phyloP scores from a whole-genome alignment of 1,140 invertebrate genomes.

The Rhagoletis zephyria region DNA sequence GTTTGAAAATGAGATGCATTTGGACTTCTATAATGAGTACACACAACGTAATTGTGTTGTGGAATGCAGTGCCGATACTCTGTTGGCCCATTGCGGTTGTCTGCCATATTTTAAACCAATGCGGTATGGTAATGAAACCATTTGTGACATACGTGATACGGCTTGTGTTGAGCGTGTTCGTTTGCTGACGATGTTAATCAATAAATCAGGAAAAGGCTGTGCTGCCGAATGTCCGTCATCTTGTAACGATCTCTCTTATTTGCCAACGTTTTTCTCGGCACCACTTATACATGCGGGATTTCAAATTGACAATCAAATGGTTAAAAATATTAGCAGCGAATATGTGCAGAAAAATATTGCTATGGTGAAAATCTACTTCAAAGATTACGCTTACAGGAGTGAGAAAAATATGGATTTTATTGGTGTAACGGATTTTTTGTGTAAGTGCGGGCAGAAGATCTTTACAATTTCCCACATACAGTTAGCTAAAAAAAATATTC shows the following conservation, averaged over 20 bases:
- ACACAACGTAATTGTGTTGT: slow-evolving; percentile 78
- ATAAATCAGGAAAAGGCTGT: slow-evolving; percentile 59
- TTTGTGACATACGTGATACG: slow-evolving; percentile 62
- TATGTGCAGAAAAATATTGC: slow-evolving; percentile 83
- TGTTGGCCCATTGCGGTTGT: slow-evolving; percentile 79
- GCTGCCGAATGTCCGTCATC: slow-evolving; percentile 79
- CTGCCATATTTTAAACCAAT: slow-evolving; percentile 81
- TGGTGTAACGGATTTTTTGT: slow-evolving; percentile 83
- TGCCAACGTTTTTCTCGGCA: slow-evolving; percentile 75
- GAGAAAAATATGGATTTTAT: slow-evolving; percentile 82
- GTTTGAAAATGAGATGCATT: slow-evolving; percentile 79
- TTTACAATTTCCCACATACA: not conserved
- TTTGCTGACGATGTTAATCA: slow-evolving; percentile 55
- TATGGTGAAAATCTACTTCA: slow-evolving; percentile 82
- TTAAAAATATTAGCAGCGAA: slow-evolving; percentile 78
- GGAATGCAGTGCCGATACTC: slow-evolving; percentile 81
- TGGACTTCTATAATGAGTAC: slow-evolving; percentile 76
- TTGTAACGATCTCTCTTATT: slow-evolving; percentile 80
- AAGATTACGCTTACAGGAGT: slow-evolving; percentile 80
- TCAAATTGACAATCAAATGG: slow-evolving; percentile 54
- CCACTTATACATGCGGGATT: slow-evolving; percentile 65
- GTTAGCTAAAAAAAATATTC: too few relatives aligned
- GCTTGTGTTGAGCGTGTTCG: slow-evolving; percentile 63
- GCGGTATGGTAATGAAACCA: slow-evolving; percentile 60
- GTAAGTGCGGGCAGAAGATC: slow-evolving; percentile 74